phyloP scores from a whole-genome alignment of 2,113 vertebrate genomes.

The Notothenia rossii region DNA sequence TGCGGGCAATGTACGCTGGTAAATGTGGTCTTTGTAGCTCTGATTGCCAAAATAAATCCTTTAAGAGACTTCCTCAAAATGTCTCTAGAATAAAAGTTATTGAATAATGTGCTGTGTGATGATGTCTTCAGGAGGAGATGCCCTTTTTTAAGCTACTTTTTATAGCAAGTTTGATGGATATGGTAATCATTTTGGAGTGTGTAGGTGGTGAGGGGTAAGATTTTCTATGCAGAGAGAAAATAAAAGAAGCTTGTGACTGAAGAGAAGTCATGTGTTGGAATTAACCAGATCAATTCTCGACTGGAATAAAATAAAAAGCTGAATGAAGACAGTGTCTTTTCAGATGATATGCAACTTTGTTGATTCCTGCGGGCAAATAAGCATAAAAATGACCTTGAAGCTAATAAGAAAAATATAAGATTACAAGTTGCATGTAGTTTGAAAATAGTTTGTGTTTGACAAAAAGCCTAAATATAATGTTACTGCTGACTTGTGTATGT shows the following conservation, averaged over 20 bases:
- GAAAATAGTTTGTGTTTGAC: not conserved
- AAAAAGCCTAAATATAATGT: not conserved
- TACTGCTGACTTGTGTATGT: not conserved
- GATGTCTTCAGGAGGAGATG: not conserved
- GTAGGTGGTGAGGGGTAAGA: not conserved
- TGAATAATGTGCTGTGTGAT: not conserved
- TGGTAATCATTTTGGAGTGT: not conserved
- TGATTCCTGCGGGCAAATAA: not conserved
- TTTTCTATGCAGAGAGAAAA: not conserved
- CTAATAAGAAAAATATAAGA: not conserved
- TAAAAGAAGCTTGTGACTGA: slow-evolving; percentile 31
- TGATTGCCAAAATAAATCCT: not conserved
- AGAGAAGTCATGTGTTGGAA: slow-evolving; percentile 7
- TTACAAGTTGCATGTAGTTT: not conserved
- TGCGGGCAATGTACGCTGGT: not conserved
- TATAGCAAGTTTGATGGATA: not conserved
- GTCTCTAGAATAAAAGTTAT: not conserved
- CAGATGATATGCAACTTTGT: not conserved
- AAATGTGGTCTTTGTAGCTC: not conserved
- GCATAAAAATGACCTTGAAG: not conserved
- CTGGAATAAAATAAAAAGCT: not conserved
- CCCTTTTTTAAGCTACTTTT: not conserved
- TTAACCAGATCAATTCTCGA: not conserved
- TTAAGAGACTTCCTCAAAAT: not conserved
- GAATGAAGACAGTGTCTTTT: slow-evolving; percentile 1